Evolutionary conservation across 1,140 invertebrate species (phyloP).

Genomic region (Chrysoperla carnea): DNA sequence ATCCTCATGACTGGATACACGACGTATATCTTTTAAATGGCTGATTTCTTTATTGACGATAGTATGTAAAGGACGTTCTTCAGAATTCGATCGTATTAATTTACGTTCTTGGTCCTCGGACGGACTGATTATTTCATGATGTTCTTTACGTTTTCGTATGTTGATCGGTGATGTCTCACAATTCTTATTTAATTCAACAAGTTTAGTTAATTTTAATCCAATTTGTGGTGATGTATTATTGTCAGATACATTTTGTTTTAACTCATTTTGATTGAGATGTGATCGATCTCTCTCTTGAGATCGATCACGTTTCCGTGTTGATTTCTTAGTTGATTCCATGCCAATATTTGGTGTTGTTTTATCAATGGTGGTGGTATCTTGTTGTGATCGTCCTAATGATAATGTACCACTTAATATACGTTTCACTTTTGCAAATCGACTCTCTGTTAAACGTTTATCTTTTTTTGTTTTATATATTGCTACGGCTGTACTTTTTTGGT

Average conservation of each 20-base stretch:
- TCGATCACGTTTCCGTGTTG: slow-evolving; percentile 21
- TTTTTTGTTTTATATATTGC: too few species aligned
- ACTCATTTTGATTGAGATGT: slow-evolving; percentile 2
- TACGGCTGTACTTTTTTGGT: too few species aligned
- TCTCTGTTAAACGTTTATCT: slow-evolving; percentile 1
- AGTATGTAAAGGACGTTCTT: slow-evolving; percentile 28
- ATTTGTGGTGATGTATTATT: slow-evolving; percentile 19
- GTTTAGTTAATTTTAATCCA: slow-evolving; percentile 22
- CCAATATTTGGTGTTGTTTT: slow-evolving; percentile 6
- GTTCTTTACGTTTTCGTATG: slow-evolving; percentile 56
- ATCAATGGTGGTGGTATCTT: neutral
- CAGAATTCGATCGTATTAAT: slow-evolving; percentile 56
- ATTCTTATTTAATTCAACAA: slow-evolving; percentile 17
- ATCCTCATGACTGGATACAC: slow-evolving; percentile 45
- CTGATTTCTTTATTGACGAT: slow-evolving; percentile 8
- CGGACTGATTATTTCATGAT: slow-evolving; percentile 40
- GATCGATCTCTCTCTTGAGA: slow-evolving; percentile 12
- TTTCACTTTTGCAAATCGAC: slow-evolving; percentile 11
- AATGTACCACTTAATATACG: slow-evolving; percentile 6
- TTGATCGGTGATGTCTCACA: slow-evolving; percentile 23
- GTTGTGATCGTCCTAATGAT: neutral
- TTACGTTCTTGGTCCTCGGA: slow-evolving; percentile 50
- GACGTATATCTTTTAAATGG: slow-evolving; percentile 27
- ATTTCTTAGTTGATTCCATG: slow-evolving; percentile 17
- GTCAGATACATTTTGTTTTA: slow-evolving; percentile 3